Conservation (phyloP, 2,888 invertebrate species). For the Lasioglossum figueresi region DNA sequence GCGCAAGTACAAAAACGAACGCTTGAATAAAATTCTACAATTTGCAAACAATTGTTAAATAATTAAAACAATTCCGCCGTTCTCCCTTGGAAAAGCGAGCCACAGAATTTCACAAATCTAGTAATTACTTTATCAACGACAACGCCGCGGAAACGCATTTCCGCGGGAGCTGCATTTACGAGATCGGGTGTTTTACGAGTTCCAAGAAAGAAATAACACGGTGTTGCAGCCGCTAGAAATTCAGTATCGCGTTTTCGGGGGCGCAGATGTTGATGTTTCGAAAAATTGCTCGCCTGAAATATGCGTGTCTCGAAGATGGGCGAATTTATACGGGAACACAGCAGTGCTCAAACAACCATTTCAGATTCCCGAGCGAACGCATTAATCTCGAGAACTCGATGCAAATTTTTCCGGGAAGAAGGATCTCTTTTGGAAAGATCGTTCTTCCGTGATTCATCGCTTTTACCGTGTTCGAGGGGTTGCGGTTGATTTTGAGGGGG, state of each 20-base stretch:
- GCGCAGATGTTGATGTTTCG: background rate
- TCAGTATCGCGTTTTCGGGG: background rate
- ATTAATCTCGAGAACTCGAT: background rate
- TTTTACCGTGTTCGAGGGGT: background rate
- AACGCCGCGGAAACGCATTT: background rate
- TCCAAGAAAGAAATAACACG: background rate
- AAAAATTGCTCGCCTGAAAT: background rate
- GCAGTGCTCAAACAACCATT: background rate
- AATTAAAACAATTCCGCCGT: background rate
- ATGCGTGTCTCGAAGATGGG: background rate
- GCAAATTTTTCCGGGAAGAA: background rate
- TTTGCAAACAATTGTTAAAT: background rate
- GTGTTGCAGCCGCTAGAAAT: background rate
- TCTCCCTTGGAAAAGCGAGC: background rate
- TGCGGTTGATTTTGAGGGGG: background rate
- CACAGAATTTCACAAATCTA: background rate
- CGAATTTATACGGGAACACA: background rate
- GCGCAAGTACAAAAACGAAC: too few species aligned
- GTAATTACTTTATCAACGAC: background rate
- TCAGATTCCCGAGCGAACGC: background rate
- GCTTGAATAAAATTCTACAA: background rate
- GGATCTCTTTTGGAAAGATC: background rate
- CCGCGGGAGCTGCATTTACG: background rate
- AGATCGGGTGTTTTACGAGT: background rate
- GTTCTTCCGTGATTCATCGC: background rate